Evolutionary conservation across 2,888 invertebrate genomes (phyloP).

Genomic region (Priocnemis perturbator): DNA sequence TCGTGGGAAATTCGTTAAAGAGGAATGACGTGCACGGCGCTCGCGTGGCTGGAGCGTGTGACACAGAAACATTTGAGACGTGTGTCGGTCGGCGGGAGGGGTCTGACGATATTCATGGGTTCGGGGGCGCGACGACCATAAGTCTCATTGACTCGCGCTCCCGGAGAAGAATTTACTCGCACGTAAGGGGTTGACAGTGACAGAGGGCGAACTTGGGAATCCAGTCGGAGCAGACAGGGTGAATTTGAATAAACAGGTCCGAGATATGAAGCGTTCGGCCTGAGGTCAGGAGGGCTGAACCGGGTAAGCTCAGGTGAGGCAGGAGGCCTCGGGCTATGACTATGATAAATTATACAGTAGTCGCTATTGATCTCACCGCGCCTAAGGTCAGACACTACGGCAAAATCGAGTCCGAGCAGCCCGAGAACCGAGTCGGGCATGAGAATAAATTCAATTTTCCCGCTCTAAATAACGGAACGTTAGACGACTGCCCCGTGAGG

Average conservation of each 20-base stretch:
- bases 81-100: no score
- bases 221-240: not conserved
- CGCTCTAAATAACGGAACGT: constrained; percentile 50
- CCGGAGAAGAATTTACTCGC: no score
- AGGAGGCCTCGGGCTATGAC: constrained; percentile 57
- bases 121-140: no score
- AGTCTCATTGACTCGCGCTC: no score
- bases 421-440: constrained; percentile 27
- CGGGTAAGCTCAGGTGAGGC: constrained; percentile 45
- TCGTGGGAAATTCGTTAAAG: no score
- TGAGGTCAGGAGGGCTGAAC: constrained; percentile 24
- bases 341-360: constrained; percentile 70
- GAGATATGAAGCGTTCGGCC: constrained; percentile 2
- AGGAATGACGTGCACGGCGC: no score
- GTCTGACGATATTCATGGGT: no score
- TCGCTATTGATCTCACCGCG: constrained; percentile 66
- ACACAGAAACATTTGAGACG: no score
- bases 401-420: constrained; percentile 51
- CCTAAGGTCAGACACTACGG: constrained; percentile 68
- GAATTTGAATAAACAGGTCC: constrained; percentile 17
- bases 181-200: no score
- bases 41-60: no score
- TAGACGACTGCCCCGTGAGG: constrained; percentile 21
- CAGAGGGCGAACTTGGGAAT: no score
- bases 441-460: constrained; percentile 56